These are phyloP conservation scores for Sphenodon punctatus DNA, from an alignment of 2,797 vertebrate genomes.

Conservation along the genomic window DNA sequence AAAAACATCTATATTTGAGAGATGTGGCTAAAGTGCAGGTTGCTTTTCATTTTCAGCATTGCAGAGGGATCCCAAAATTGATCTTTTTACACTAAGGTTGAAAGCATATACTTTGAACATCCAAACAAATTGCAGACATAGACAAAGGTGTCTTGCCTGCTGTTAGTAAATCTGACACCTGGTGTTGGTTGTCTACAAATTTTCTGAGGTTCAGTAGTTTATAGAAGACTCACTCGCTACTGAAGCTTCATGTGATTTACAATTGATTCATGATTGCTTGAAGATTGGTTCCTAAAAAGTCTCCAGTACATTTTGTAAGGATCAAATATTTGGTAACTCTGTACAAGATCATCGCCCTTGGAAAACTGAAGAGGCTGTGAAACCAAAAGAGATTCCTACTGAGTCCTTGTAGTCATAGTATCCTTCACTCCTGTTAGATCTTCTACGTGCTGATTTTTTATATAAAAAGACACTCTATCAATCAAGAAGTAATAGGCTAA, in stretches of 20 bases:
- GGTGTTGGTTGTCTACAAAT: neutral
- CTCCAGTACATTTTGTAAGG: neutral
- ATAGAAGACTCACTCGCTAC: neutral
- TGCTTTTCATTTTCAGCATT: neutral
- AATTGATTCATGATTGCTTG: neutral
- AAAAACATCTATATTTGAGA: neutral
- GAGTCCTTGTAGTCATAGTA: neutral
- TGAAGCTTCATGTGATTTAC: neutral
- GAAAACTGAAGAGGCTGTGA: neutral
- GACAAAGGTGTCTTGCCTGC: neutral
- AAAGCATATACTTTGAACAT: neutral
- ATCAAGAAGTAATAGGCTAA: slow-evolving; percentile 26
- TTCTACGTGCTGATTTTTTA: slow-evolving; percentile 19
- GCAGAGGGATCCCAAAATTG: neutral
- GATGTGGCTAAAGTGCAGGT: neutral
- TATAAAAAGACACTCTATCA: slow-evolving; percentile 38
- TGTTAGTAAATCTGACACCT: neutral
- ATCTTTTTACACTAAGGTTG: neutral
- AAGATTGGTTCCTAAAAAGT: neutral
- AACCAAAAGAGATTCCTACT: neutral
- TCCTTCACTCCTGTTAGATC: slow-evolving; percentile 5
- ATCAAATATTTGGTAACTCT: neutral
- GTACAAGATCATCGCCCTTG: neutral
- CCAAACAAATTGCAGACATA: neutral
- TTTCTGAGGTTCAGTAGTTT: neutral